Base-by-base conservation (phyloP, 2,888 invertebrate species). In the Anorthoa munda region DNA sequence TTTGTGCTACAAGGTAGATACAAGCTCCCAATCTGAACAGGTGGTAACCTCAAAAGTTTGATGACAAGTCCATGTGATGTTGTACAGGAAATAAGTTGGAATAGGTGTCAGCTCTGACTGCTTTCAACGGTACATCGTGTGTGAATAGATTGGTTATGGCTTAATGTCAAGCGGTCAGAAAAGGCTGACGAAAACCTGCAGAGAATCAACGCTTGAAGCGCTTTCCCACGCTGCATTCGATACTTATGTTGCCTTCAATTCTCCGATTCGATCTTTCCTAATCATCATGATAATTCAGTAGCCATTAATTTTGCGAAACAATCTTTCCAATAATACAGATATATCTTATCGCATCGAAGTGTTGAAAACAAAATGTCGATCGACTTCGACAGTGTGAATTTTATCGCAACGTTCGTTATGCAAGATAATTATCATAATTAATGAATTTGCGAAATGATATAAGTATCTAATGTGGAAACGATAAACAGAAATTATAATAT, bases 1-100 rank as follows among this genome's bases (percentile, higher is more conserved):
- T 79, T 82, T 83, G 72, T 87, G 82, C 80, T 85, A 85, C 90
- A 91, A 91, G 46, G 60, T 61, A 76, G 88, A 87, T 85, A 87
- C 85, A 83, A 86, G 86, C 85, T 87, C 89, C 86, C 76, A 86
- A 86, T 85, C 79, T 66, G 66, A 81, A 72, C 85, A 86, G 85
- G 86, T 86, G 84, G 78, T 85, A 82, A 82, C 84, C 86, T 85
- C 81, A 79, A 79, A 86, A 75, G 18, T 71, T 72, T 77, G 74
- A 85, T 77, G 76, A 82, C 78, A 78, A 73, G 86, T 68, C 81
- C 66, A 69, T 77, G 74, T 70, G 63, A 68, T 80, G 68, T 65
- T 79, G 77, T 77, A 81, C 66, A 81, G 82, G 81, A 81, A 81
- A 82, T 82, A 63, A 75, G 55, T 4, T 67, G 59, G 53, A 74